Evolutionary conservation across 2,113 vertebrate genomes (phyloP), one percentile per base, ranked within the genome.

Genomic region (Toxotes jaculatrix): DNA sequence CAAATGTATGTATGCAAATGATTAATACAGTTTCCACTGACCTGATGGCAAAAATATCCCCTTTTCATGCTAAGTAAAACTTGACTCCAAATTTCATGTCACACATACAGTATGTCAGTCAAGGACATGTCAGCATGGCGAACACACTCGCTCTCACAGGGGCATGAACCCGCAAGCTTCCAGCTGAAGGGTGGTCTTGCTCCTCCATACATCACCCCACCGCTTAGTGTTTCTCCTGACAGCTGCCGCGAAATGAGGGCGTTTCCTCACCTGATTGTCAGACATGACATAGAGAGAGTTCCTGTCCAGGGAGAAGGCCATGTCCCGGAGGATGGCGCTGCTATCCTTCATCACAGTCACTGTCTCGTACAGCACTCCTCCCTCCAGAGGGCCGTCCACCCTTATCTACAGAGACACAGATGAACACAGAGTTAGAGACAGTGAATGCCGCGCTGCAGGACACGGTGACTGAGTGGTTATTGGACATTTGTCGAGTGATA

Each of bases 221-320:
- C 8, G 14, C 73, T 53, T 36, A 38, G 36, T 6, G 45, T 65
- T 60, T 56, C 34, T 83, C 49, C 57, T 86, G 87, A 80, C 89
- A 87, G 79, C 53, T 47, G 68, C 53, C 59, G 67, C 36, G 23
- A 68, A 77, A 82, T 5, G n/a, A 77, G 60, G 67, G 65, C 14
- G 27, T 90, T 79, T 84, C 68, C 92, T 91, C 90, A 99, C 98
- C 97, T 99, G 97, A 49, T 94, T 95, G 92, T 96, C 96, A 0
- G 98, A 96, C 96, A 98, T 97, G 88, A 97, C 84, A 14, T 99
- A 99, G 49, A 99, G 95, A 77, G 95, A 97, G 90, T 93, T 96
- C 79, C 94, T 93, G 87, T 98, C 96, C 0, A 90, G 87, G 56
- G 97, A 98, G 94, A 99, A 99, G 78, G 96, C 97, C 97, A 99